Evolutionary conservation across 2,113 vertebrate species (phyloP).

Genomic region (Myanophis thanlyinensis): DNA sequence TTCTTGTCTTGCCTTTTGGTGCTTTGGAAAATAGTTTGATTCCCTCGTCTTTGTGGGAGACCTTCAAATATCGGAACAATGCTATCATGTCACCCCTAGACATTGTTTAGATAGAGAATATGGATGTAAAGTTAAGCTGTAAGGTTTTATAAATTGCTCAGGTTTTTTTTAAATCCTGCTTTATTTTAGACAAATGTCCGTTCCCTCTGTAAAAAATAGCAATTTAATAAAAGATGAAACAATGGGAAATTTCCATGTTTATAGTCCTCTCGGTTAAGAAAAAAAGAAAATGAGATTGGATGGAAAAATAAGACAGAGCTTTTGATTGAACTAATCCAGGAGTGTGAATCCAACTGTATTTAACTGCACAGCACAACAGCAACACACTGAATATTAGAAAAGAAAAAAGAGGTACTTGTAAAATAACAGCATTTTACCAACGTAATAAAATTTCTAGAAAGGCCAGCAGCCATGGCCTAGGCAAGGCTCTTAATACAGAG

Average conservation of each 20-base stretch:
- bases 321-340: constrained; percentile 44
- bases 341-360: constrained; percentile 36
- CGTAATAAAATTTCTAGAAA: neutral
- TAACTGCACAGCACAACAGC: constrained; percentile 25
- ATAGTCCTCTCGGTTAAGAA: constrained; percentile 36
- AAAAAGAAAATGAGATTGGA: constrained; percentile 19
- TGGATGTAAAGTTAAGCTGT: constrained; percentile 29
- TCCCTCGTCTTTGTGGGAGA: neutral
- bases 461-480: neutral
- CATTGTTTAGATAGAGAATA: neutral
- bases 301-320: constrained; percentile 18
- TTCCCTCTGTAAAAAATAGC: constrained; percentile 53
- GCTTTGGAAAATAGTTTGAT: neutral
- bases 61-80: neutral
- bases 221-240: constrained; percentile 53
- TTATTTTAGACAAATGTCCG: constrained; percentile 53
- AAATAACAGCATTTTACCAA: constrained; percentile 34
- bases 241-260: constrained; percentile 51
- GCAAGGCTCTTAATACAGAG: constrained; percentile 1
- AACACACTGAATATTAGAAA: neutral
- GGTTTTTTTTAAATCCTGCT: constrained; percentile 35
- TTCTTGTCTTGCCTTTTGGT: neutral
- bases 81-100: neutral
- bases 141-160: constrained; percentile 34
- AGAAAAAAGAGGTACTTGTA: constrained; percentile 11